Percentiles rank a stretch among this genome's conserved stretches.
Conservation (phyloP, 2,797 vertebrate species). For the Gobio occitaniae region DNA sequence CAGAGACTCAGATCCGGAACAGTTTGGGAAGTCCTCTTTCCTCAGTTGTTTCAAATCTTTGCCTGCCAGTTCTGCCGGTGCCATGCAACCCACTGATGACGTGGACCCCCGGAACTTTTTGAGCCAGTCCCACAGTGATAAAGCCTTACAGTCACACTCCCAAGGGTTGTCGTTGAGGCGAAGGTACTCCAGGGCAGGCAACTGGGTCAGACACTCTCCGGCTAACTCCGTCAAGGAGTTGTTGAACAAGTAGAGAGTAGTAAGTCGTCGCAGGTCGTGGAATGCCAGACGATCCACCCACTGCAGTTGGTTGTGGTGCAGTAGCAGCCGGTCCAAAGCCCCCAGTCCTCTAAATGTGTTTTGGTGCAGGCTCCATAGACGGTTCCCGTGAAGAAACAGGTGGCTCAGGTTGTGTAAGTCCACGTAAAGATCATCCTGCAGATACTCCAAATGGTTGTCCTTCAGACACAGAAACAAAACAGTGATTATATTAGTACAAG, state of each 20-base stretch:
- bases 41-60: slow-evolving; percentile 91
- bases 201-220: slow-evolving; percentile 89
- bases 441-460: slow-evolving; percentile 96
- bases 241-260: slow-evolving; percentile 96
- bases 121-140: slow-evolving; percentile 96
- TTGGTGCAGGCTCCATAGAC: slow-evolving; percentile 93
- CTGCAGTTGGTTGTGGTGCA: slow-evolving; percentile 96
- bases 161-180: slow-evolving; percentile 97
- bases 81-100: slow-evolving; percentile 86
- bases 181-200: slow-evolving; percentile 92
- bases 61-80: slow-evolving; percentile 81
- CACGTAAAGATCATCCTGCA: slow-evolving; percentile 94
- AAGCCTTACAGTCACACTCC: slow-evolving; percentile 93
- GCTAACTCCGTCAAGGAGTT: slow-evolving; percentile 92
- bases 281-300: slow-evolving; percentile 93
- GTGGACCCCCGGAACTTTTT: slow-evolving; percentile 93
- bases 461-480: slow-evolving; percentile 56
- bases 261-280: slow-evolving; percentile 93
- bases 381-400: slow-evolving; percentile 98
- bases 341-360: slow-evolving; percentile 93
- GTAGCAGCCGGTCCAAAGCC: slow-evolving; percentile 92
- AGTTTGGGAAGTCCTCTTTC: slow-evolving; percentile 90
- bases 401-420: slow-evolving; percentile 98
- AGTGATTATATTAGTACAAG: not conserved
- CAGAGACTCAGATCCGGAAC: slow-evolving; percentile 89